phyloP scores from a whole-genome alignment of 2,888 invertebrate species.

The Melangyna quadrimaculata region DNA sequence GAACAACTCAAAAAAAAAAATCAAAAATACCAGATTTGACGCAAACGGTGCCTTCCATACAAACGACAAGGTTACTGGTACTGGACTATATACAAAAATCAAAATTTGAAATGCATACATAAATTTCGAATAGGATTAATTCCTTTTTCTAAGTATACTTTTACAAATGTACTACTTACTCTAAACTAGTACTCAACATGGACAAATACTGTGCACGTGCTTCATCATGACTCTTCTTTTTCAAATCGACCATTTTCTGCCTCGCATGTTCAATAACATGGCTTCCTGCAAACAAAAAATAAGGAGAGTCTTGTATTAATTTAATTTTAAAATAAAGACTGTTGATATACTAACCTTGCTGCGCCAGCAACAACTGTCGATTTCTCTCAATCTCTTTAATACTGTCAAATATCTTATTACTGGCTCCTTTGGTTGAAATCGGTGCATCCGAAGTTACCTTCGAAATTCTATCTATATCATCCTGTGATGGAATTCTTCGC shows the following conservation, averaged over 20 bases:
- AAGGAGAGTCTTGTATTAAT: not conserved
- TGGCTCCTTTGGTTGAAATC: slow-evolving; percentile 86
- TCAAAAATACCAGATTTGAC: too few species aligned
- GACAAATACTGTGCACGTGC: slow-evolving; percentile 93
- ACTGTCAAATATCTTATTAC: slow-evolving; percentile 91
- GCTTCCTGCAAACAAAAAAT: slow-evolving; percentile 85
- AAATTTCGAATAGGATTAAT: too few species aligned
- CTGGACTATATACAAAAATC: too few species aligned
- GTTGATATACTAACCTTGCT: slow-evolving; percentile 86
- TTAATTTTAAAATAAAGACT: not conserved
- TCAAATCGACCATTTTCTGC: slow-evolving; percentile 92
- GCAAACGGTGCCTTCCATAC: too few species aligned
- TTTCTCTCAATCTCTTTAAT: slow-evolving; percentile 94
- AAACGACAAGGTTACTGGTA: too few species aligned
- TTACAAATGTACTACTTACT: slow-evolving; percentile 72
- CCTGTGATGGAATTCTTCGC: slow-evolving; percentile 87
- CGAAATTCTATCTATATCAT: slow-evolving; percentile 93
- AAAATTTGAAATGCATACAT: too few species aligned
- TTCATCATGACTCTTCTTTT: slow-evolving; percentile 93
- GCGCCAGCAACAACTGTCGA: slow-evolving; percentile 91
- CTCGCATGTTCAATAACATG: slow-evolving; percentile 95
- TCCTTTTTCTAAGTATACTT: not conserved
- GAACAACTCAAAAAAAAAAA: too few species aligned
- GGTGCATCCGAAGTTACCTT: slow-evolving; percentile 93
- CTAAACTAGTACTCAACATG: slow-evolving; percentile 73